Base-by-base conservation (phyloP, 2,113 vertebrate genomes). In the Vulpes ferrilata region DNA sequence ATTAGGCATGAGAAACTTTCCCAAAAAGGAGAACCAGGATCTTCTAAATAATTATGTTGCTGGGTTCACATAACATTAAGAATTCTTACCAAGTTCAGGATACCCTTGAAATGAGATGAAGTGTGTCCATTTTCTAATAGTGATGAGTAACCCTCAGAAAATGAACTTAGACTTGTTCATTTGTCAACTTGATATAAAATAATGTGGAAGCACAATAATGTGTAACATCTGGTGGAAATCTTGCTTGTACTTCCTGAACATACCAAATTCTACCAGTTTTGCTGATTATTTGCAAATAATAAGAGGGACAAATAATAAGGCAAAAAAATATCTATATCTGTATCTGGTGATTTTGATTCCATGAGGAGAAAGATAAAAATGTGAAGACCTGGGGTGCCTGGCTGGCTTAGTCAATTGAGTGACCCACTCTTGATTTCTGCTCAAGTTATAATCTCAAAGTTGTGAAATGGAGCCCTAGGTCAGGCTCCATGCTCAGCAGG, bases 281-380 rank as follows among this genome's bases (percentile, higher is more conserved):
- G 30, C 23, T 57, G 73, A 84, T 19, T 74, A 43, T 43, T 43
- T 43, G 17, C 10, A 89, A 85, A 55, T 35, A 59, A 93, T 69
- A 89, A 89, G 16, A 48, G 6, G 15, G 6, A 38, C 27, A 78
- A 90, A 76, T 62, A 81, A 74, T 38, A 64, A 93, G 71, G 19
- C 23, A 82, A 87, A 94, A 93, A 7, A 15, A 25, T 9, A 62
- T 11, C 43, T 43, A 43, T 43, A 78, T 71, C 30, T 95, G 2
- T 38, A 69, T 67, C 38, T 43, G 32, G 5, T 76, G 16, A 93
- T 86, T 96, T 78, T 92, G 27, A 91, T 86, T 95, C 38, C 57
- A 67, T 17, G 19, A 10, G 5, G 3, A 84, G 35, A 90, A 74
- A 11, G 7, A 80, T 85, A 55, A 86, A 57, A 85, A 79, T 2